phyloP scores from a whole-genome alignment of 2,797 vertebrate species.

The Myripristis jacobus region DNA sequence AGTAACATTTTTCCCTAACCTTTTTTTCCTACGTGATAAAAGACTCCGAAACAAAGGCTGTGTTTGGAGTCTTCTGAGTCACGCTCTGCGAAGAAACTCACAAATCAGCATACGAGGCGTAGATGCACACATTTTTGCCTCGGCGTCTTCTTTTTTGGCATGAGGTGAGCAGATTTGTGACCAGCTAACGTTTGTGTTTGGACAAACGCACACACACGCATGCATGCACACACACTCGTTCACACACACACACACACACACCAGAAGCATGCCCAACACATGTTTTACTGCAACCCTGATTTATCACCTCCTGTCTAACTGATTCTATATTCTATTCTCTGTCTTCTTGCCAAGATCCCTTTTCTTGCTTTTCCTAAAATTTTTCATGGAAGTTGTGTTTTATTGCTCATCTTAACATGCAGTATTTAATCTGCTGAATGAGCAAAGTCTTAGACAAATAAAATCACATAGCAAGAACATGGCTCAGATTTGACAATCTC shows the following conservation, averaged over 20 bases:
- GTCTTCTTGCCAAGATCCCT: conserved; percentile 33
- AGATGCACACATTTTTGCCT: conserved; percentile 40
- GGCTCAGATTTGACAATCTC: conserved; percentile 11
- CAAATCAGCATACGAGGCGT: too few relatives aligned
- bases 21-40: not conserved
- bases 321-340: conserved; percentile 24
- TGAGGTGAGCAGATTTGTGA: conserved; percentile 40
- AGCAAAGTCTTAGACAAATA: conserved; percentile 6
- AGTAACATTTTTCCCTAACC: not conserved
- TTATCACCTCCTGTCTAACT: conserved; percentile 45
- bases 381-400: conserved; percentile 30
- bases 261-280: conserved; percentile 28
- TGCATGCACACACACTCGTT: not conserved
- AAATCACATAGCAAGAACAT: conserved; percentile 15
- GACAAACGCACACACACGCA: conserved; percentile 10
- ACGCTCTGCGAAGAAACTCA: conserved; percentile 39
- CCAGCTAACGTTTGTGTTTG: conserved; percentile 32
- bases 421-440: not conserved
- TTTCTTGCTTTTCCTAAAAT: conserved; percentile 28
- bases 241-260: conserved; percentile 21
- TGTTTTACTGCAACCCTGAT: conserved; percentile 44
- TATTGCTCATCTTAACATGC: conserved; percentile 24
- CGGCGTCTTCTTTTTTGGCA: conserved; percentile 21
- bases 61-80: conserved; percentile 18
- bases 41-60: too few relatives aligned